A percentile compares a stretch with the other conserved stretches of the same genome.
Evolutionary conservation across 2,888 invertebrate species (phyloP).

Genomic region (Neoscelio sp.): DNA sequence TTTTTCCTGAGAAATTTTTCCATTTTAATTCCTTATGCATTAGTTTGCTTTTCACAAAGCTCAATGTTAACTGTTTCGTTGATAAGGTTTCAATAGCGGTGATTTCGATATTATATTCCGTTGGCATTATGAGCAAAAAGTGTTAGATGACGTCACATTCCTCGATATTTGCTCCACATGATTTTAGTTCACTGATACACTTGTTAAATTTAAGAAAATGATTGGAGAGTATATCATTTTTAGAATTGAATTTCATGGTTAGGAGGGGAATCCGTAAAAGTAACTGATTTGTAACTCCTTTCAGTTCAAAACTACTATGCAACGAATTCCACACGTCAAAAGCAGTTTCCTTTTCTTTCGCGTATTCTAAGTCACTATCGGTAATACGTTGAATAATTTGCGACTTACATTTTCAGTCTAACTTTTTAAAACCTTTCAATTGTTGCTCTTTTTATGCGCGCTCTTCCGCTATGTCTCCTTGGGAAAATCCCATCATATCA

Average conservation of each 20-base stretch:
- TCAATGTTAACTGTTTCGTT: neutral
- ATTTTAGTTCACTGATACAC: too few relatives aligned
- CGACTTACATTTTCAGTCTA: constrained; percentile 68
- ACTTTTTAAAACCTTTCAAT: neutral
- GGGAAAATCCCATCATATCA: neutral
- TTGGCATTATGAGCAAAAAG: constrained; percentile 65
- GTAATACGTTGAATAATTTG: constrained; percentile 71
- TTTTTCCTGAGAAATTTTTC: neutral
- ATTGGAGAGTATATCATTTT: constrained; percentile 35
- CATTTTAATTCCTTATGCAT: constrained; percentile 30
- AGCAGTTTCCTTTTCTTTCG: constrained; percentile 69
- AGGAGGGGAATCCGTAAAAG: constrained; percentile 68
- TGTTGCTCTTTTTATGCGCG: constrained; percentile 9
- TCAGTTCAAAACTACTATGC: constrained; percentile 70
- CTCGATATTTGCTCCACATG: constrained; percentile 68
- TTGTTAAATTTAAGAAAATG: constrained; percentile 67
- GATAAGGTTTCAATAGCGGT: constrained; percentile 62
- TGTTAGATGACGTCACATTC: constrained; percentile 68
- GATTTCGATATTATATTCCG: constrained; percentile 67
- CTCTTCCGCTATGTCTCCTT: neutral
- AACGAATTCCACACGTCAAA: constrained; percentile 67
- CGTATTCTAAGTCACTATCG: constrained; percentile 73
- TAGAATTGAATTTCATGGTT: constrained; percentile 42
- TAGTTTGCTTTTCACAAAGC: constrained; percentile 12
- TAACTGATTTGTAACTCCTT: constrained; percentile 73